Base-by-base conservation (phyloP, 2,113 vertebrate genomes). In the Puffinus mauretanicus region DNA sequence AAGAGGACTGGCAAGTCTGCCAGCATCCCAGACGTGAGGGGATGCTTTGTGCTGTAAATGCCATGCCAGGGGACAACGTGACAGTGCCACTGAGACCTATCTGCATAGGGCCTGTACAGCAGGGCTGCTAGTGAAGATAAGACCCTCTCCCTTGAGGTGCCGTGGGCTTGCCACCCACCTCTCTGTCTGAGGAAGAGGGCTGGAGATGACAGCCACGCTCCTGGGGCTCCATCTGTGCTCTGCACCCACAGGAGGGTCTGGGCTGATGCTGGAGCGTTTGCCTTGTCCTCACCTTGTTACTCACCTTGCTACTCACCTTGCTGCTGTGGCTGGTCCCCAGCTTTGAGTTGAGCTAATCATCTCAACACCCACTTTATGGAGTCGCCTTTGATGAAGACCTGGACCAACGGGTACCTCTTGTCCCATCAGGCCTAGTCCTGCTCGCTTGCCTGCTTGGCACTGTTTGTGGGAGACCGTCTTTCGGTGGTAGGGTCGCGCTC, bases 391-490 rank as follows among this genome's bases (percentile, higher is more conserved):
- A 26, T 30, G 29, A 58, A 27, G 58, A 52, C 19, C 44, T 69
- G 57, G 36, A 70, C 12, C 36, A 69, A 62, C 21, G 42, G 49
- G 8, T 67, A 52, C 14, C 38, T 11, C 47, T 67, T 73, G 57
- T 72, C 40, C 44, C 49, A 18, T 40, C 47, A 73, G 44, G 16
- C 24, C 62, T 62, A 21, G 40, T 65, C 22, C 61, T 66, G 47
- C 30, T 80, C 27, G 25, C 19, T 54, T 49, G 44, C 44, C 42
- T 0, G 0, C 52, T 22, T 79, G 57, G 51, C 26, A 19, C 47
- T 49, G 65, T 5, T 66, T 2, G 0, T 29, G 29, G 30, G 46
- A 62, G 34, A 73, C 9, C 0, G 0, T 25, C 38, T n/a, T 55
- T 20, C 51, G 40, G 15, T 25, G 72, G n/a, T 15, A 79, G 27